Evolutionary conservation across 2,113 vertebrate species (phyloP).

Genomic region (Microtus pennsylvanicus): DNA sequence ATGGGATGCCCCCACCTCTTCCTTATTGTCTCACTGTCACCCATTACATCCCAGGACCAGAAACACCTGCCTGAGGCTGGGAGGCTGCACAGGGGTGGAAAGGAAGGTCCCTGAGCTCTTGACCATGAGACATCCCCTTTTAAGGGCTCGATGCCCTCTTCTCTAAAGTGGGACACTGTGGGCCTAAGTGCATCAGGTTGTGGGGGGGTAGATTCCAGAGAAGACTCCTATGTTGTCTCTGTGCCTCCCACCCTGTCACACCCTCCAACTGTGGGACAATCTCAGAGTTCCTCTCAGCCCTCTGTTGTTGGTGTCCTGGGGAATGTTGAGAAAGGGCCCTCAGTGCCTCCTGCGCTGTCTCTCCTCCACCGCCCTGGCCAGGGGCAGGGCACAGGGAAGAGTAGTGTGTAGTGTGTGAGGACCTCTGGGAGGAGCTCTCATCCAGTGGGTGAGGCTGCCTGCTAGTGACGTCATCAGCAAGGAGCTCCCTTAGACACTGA

Average conservation of each 20-base stretch:
- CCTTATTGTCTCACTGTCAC: too few species aligned
- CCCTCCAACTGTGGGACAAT: too few species aligned
- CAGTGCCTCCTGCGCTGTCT: neutral
- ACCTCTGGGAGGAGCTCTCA: rapidly evolving
- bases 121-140: too few species aligned
- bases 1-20: too few species aligned
- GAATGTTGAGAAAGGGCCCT: neutral
- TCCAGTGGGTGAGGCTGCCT: too few species aligned
- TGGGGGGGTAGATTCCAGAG: neutral
- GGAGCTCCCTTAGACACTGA: neutral
- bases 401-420: neutral
- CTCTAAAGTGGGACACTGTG: too few species aligned
- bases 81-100: neutral
- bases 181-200: neutral
- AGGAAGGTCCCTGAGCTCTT: neutral
- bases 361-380: too few species aligned
- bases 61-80: neutral
- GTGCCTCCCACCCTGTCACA: rapidly evolving
- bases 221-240: neutral
- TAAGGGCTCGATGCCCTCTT: neutral
- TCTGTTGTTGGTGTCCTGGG: neutral
- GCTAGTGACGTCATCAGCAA: neutral
- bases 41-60: too few species aligned
- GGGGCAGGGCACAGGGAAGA: too few species aligned
- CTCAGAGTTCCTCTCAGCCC: neutral